A percentile compares a stretch with the other conserved stretches of the same genome.
Conservation (phyloP, 2,113 vertebrate species). For the Castor canadensis region DNA sequence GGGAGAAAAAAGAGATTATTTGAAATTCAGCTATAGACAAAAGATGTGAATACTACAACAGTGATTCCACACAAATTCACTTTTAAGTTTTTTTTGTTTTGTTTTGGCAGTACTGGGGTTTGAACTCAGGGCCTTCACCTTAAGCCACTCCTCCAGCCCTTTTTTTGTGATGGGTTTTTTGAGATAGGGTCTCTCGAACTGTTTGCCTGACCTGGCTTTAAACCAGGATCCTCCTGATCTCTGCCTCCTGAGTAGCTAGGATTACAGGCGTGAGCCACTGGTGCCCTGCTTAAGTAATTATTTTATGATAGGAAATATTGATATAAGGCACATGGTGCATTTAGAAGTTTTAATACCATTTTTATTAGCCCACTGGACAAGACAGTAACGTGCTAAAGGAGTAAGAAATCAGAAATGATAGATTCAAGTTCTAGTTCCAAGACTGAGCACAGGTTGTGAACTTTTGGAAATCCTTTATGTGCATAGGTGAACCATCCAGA, state of each 20-base stretch:
- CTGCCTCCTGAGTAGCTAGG: too few species aligned
- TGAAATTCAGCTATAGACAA: background rate
- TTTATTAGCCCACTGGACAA: background rate
- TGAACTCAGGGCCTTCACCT: too few species aligned
- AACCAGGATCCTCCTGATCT: too few species aligned
- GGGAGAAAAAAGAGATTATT: background rate
- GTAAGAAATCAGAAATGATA: background rate
- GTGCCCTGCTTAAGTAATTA: background rate
- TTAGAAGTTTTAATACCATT: background rate
- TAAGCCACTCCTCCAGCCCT: too few species aligned
- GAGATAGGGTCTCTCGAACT: background rate
- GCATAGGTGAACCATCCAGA: background rate
- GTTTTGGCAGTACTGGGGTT: too few species aligned
- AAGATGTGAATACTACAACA: background rate
- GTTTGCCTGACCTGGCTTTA: too few species aligned
- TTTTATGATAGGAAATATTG: background rate
- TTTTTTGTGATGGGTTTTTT: too few species aligned
- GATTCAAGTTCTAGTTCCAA: background rate
- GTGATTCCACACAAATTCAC: background rate
- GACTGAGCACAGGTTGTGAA: background rate
- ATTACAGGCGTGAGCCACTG: too few species aligned
- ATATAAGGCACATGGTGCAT: background rate
- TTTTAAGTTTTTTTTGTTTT: background rate
- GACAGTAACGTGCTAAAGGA: background rate
- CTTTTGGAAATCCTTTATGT: background rate